Evolutionary conservation across 1,140 invertebrate genomes (phyloP).

Genomic region (Mycetomoellerius zeteki): DNA sequence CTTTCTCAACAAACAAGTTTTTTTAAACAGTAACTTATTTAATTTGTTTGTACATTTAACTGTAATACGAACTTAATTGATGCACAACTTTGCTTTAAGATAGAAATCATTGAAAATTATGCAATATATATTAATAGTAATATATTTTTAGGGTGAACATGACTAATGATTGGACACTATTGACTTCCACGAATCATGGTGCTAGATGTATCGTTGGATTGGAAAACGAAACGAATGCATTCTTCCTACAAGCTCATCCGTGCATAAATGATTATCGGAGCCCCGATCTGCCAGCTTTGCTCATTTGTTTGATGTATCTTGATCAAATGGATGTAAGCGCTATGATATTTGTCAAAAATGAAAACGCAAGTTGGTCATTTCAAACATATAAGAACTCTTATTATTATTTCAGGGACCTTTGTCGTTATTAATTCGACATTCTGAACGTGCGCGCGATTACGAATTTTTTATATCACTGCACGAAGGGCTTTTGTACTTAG

Average conservation of each 20-base stretch:
- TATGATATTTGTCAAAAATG: conserved; percentile 3
- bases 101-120: neutral
- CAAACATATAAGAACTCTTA: neutral
- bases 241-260: conserved; percentile 90
- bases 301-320: conserved; percentile 95
- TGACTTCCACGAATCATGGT: conserved; percentile 80
- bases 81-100: neutral
- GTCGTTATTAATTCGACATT: conserved; percentile 92
- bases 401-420: conserved; percentile 91
- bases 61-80: neutral
- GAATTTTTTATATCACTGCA: conserved; percentile 82
- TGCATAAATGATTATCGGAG: conserved; percentile 89
- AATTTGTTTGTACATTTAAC: neutral
- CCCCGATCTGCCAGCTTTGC: conserved; percentile 91
- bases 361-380: neutral
- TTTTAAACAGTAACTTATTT: neutral
- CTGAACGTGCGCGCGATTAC: conserved; percentile 16
- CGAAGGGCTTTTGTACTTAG: conserved; percentile 91
- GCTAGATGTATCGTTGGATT: conserved; percentile 91
- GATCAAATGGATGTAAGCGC: conserved; percentile 92
- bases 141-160: conserved; percentile 84
- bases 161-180: conserved; percentile 86
- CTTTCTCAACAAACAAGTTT: neutral
- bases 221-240: conserved; percentile 94
- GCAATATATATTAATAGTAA: neutral